Evolutionary conservation across 1,140 invertebrate genomes (phyloP), one percentile per base, ranked within the genome.

Genomic region (Cherax destructor): DNA sequence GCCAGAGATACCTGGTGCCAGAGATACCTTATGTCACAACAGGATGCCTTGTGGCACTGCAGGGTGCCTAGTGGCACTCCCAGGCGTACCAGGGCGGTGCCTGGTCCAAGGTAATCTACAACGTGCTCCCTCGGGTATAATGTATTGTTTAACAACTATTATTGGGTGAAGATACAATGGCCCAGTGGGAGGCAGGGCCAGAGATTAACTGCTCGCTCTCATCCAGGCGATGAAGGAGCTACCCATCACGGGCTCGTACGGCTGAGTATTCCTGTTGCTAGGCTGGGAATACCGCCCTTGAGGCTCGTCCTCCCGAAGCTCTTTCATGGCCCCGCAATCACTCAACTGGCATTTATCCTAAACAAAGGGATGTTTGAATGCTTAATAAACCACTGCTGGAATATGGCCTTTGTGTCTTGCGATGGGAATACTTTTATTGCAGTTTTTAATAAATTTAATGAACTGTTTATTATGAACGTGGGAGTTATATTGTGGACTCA

Each of bases 291-390:
- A 13, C 49, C 69, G 21, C 72, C 49, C 72, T 86, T 74, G 83
- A 21, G 21, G 72, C n/a, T 24, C 16, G 16, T 18, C 47, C 18
- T 30, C 4, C 47, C 61, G 50, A 6, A 56, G 69, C 69, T 7
- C 69, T 5, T 16, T 30, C 69, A 24, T 74, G 69, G 21, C 69
- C 69, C 69, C n/a, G 7, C 16, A 30, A 3, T n/a, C 69, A 65
- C 69, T 74, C 69, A 74, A 74, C 69, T 30, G 21, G 69, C 69
- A 74, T 74, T 74, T 47, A 74, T 77, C 59, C 47, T 76, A 86
- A 86, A 86, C 83, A 86, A 86, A 76, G 83, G 74, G 83, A 86
- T 74, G 83, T 86, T 86, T 86, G 83, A 86, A 86, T 86, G 49
- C 83, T 86, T 86, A 56, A 86, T 86, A 86, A 86, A 86, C 83